These are phyloP conservation scores for Macrosteles quadrilineatus DNA, from an alignment of 1,140 invertebrate genomes.

Conservation along the genomic window DNA sequence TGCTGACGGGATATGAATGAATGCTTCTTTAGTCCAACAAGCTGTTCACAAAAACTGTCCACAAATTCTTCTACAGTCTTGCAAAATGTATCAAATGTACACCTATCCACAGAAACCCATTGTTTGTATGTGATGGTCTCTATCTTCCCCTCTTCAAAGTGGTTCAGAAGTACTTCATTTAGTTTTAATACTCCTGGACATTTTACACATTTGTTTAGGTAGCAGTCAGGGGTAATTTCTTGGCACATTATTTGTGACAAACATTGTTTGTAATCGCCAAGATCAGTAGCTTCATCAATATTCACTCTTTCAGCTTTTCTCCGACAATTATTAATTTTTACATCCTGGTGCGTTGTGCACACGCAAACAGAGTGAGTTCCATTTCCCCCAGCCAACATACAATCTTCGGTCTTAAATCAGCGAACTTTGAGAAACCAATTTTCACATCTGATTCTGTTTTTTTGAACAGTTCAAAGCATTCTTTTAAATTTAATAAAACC, in stretches of 20 bases:
- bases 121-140: no score
- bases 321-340: constrained; percentile 34
- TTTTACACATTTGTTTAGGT: no score
- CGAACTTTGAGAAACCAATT: constrained; percentile 39
- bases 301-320: neutral
- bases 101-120: no score
- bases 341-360: constrained; percentile 37
- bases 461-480: constrained; percentile 33
- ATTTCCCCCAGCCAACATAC: constrained; percentile 33
- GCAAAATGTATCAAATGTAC: no score
- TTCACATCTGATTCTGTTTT: neutral
- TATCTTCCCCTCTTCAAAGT: no score
- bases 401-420: constrained; percentile 37
- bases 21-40: no score
- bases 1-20: no score
- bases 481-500: constrained; percentile 39
- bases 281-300: neutral
- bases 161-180: no score
- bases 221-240: no score
- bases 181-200: no score
- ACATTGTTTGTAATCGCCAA: constrained; percentile 4
- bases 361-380: constrained; percentile 37
- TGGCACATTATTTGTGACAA: constrained; percentile 5
- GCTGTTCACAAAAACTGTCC: no score
- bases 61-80: no score